Percentiles rank a stretch among this genome's conserved stretches.
Conservation (phyloP, 2,888 invertebrate species). For the Mechanitis messenoides region DNA sequence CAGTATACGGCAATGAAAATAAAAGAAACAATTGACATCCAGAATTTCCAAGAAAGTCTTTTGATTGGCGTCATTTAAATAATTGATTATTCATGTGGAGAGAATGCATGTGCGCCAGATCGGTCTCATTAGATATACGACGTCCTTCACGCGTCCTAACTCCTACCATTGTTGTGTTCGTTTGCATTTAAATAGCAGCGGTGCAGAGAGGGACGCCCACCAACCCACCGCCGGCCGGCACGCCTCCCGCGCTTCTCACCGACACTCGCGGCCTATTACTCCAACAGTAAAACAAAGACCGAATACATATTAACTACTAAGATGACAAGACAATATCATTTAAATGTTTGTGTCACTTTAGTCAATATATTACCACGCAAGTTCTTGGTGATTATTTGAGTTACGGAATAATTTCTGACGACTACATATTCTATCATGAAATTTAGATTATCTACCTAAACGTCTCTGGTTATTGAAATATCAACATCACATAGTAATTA, state of each 20-base stretch:
- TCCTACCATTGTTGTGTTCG: constrained; percentile 72
- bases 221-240: constrained; percentile 46
- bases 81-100: constrained; percentile 75
- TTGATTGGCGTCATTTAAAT: constrained; percentile 70
- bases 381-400: constrained; percentile 39
- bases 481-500: constrained; percentile 56
- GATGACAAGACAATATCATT: constrained; percentile 14
- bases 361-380: constrained; percentile 8
- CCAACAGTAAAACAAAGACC: constrained; percentile 19
- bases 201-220: constrained; percentile 59
- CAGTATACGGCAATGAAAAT: constrained; percentile 32
- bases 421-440: background rate
- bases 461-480: constrained; percentile 35
- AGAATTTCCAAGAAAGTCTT: constrained; percentile 57
- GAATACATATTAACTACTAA: constrained; percentile 16
- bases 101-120: constrained; percentile 68
- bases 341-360: constrained; percentile 12
- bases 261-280: constrained; percentile 28
- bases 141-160: constrained; percentile 76
- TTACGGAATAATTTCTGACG: constrained; percentile 51
- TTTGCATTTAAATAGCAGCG: constrained; percentile 71
- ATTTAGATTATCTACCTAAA: background rate
- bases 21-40: constrained; percentile 45
- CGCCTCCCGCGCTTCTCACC: constrained; percentile 51
- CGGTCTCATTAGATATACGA: constrained; percentile 67